Evolutionary conservation across 1,140 invertebrate genomes (phyloP), one percentile per base, ranked within the genome.

Genomic region (Nasonia longicornis): DNA sequence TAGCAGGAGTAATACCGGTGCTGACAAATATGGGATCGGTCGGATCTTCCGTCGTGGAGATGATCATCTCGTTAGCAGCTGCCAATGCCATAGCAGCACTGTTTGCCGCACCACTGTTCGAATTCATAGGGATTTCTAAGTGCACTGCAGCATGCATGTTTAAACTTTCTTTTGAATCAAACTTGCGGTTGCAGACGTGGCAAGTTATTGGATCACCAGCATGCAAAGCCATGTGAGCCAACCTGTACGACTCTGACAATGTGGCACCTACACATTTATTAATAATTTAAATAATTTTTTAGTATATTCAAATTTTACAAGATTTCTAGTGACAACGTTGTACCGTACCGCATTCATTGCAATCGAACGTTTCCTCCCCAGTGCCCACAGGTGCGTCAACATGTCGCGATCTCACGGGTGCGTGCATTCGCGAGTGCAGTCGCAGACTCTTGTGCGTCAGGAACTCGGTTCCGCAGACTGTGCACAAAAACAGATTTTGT

Each of bases 121-220:
- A 74, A 35, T 42, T 58, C 10, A 38, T 22, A 2, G 12, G 58
- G 3, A 45, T 20, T 22, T 82, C 80, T 1, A 52, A 67, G 31
- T 96, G 95, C 42, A 95, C 94, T 79, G 92, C 93, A 77, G 93
- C 91, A 87, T 96, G 95, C 94, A 95, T 94, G 14, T 93, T 91
- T 12, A 95, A 90, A 86, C 93, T 94, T 48, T 93, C 92, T 1
- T 89, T 85, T 0, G 93, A 93, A 38, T 92, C 91, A 83, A 95
- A 95, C 82, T 94, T 93, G 66, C 93, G 91, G 84, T 95, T 95
- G 78, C 94, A 95, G 8, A 93, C 91, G n/a, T 91, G 88, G 84
- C 94, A 95, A 69, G 86, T 93, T 89, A 85, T 91, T 26, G 89
- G 90, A 77, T 88, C 86, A 20, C 91, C 91, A 26, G 89, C 89